Evolutionary conservation across 2,113 vertebrate species (phyloP).

Genomic region (Puntigrus tetrazona): DNA sequence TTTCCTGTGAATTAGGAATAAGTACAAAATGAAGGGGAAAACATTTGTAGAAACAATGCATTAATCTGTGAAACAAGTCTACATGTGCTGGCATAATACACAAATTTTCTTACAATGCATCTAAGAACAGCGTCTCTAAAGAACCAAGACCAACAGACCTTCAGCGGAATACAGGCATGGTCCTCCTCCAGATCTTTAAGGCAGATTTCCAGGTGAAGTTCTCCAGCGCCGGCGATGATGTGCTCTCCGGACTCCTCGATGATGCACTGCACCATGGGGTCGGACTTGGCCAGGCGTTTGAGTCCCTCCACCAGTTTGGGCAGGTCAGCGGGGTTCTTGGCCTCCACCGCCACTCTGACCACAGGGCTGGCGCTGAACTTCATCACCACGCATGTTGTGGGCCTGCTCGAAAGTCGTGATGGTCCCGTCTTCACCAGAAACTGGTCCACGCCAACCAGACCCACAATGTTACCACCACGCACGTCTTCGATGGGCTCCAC

Average conservation of each 20-base stretch:
- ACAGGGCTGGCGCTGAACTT: constrained; percentile 97
- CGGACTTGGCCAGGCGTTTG: constrained; percentile 92
- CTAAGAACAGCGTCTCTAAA: no score
- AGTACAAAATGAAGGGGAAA: no score
- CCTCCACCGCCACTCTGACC: constrained; percentile 92
- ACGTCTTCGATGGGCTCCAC: constrained; percentile 94
- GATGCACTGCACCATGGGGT: constrained; percentile 98
- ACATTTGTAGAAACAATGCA: no score
- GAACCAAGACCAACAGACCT: constrained; percentile 70
- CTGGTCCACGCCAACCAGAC: constrained; percentile 93
- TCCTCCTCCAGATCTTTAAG: constrained; percentile 96
- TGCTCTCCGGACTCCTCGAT: constrained; percentile 96
- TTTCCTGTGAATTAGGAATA: no score
- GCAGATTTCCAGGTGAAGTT: constrained; percentile 94
- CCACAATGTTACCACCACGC: constrained; percentile 94
- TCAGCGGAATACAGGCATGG: constrained; percentile 92
- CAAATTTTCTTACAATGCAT: no score
- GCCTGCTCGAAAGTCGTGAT: constrained; percentile 90
- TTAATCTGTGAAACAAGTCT: no score
- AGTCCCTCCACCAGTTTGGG: constrained; percentile 94
- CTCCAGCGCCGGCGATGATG: constrained; percentile 91
- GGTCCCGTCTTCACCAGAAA: constrained; percentile 94
- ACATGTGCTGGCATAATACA: no score
- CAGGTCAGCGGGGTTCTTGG: constrained; percentile 90
- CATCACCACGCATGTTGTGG: constrained; percentile 96